Base-by-base conservation (phyloP, 2,113 vertebrate genomes). In the Loxodonta africana region DNA sequence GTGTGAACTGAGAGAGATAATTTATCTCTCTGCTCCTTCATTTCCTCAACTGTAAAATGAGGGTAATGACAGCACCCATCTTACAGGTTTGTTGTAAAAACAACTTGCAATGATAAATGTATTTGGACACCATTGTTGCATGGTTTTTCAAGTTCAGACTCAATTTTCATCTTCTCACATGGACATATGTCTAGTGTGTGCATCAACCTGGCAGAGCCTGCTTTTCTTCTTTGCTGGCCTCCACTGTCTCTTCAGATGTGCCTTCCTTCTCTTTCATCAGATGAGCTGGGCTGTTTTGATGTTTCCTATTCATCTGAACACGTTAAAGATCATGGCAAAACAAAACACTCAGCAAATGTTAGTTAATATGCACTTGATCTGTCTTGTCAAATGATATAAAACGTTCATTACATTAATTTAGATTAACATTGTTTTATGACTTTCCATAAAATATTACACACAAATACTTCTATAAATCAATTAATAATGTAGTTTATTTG, bases 181-280 rank as follows among this genome's bases (percentile, higher is more conserved):
- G 14, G 30, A 20, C 18, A 15, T 28, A 12, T 30, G 25, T 78
- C 23, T 67, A 28, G 3, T 20, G 14, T 51, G 8, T 12, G 18
- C 2, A 60, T 44, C 9, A 30, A 17, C 4, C 30, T 26, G 7
- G 0, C 5, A 48, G 0, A 67, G 18, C 6, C 1, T 37, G 9
- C 10, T 63, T 78, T n/a, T 5, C n/a, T 26, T 73, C 73, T 4
- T 53, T 1, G n/a, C 9, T 9, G 44, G 12, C 83, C 20, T 41
- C 25, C 8, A 21, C 18, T 11, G 0, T 8, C 2, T 94, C 46
- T 62, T 33, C 63, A 57, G 37, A 0, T 10, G 4, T 46, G 14
- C 2, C 33, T 1, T 83, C 20, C 15, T 46, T 26, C 5, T 18
- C 8, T 91, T 71, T 12, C 18, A 4, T 23, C 21, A 76, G 23